These are phyloP conservation scores for Diplodus puntazzo DNA, from an alignment of 2,797 vertebrate species.

Conservation along the genomic window DNA sequence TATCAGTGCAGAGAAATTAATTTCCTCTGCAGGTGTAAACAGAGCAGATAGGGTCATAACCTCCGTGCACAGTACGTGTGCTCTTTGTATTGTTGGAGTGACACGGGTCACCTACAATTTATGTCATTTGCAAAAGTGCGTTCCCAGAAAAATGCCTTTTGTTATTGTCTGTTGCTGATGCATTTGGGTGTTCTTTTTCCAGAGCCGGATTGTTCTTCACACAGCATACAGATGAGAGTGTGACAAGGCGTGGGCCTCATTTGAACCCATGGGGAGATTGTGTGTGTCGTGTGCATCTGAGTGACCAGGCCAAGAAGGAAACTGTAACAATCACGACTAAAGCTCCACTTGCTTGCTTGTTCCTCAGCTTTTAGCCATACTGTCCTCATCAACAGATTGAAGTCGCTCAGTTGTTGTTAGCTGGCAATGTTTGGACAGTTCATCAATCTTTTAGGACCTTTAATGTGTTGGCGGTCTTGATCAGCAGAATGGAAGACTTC, in stretches of 20 bases:
- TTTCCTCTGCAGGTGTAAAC: conserved; percentile 55
- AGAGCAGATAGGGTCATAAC: conserved; percentile 31
- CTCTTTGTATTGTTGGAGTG: conserved; percentile 24
- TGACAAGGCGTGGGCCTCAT: conserved; percentile 1
- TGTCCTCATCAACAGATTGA: not conserved
- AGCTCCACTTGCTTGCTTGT: not conserved
- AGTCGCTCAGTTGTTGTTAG: not conserved
- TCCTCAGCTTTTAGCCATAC: not conserved
- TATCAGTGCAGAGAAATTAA: conserved; percentile 37
- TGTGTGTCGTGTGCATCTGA: not conserved
- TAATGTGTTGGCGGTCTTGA: not conserved
- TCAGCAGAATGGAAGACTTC: not conserved
- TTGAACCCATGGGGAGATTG: conserved; percentile 6
- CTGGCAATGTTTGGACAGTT: not conserved
- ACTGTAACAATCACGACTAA: conserved; percentile 4
- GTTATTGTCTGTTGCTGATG: conserved; percentile 12
- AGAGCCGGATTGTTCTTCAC: conserved; percentile 12
- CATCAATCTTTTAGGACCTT: not conserved
- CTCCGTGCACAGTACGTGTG: not conserved
- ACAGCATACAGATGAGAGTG: conserved; percentile 20
- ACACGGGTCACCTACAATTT: conserved; percentile 44
- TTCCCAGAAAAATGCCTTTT: conserved; percentile 30
- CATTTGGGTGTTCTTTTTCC: conserved; percentile 15
- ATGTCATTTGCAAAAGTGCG: conserved; percentile 41
- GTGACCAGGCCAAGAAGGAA: conserved; percentile 13